Evolutionary conservation across 53 echinoderm and acorn worm genomes (phyloP), one percentile per base, ranked within the genome.

Genomic region (Apostichopus leukothele): DNA sequence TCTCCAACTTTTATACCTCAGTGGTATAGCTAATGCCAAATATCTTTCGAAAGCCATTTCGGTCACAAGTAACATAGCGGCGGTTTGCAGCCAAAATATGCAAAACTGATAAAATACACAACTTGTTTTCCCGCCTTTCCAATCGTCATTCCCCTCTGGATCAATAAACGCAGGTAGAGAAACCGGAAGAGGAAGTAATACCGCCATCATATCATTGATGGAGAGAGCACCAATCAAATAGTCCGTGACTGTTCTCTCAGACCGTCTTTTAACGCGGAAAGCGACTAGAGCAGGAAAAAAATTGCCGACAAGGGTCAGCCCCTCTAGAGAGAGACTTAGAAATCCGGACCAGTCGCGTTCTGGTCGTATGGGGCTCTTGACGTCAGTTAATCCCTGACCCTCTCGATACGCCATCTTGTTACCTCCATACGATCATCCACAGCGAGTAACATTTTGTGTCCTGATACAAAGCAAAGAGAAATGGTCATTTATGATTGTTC

Each of bases 21-120:
- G 61, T n/a, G 98, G 98, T 25, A 94, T 89, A 51, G 89, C 89
- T 9, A 98, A 88, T 51, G 96, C 98, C 10, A 96, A 66, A 73
- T 94, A 94, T 16, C 98, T 86, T 67, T 98, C 98, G 60, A 94
- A 89, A 4, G 98, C 92, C 96, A 98, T 96, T 18, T 94, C 93
- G 5, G 94, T 98, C 14, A 96, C 98, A 5, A 98, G 83, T 53
- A 98, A 67, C 94, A 96, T 94, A 87, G 98, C 96, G 2, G 90
- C 90, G 50, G 94, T 96, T 74, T 96, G 98, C 0, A 98, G 80
- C 96, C 96, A 98, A 76, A 92, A 98, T 39, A 98, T 91, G 52
- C 91, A 94, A 77, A 98, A 98, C 60, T 98, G 96, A 75, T 98
- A 98, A 88, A 91, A 98, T 21, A 90, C 86, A 71, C 98, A 98